Evolutionary conservation across 2,797 vertebrate genomes (phyloP).

Genomic region (Atherinosoma microstoma): DNA sequence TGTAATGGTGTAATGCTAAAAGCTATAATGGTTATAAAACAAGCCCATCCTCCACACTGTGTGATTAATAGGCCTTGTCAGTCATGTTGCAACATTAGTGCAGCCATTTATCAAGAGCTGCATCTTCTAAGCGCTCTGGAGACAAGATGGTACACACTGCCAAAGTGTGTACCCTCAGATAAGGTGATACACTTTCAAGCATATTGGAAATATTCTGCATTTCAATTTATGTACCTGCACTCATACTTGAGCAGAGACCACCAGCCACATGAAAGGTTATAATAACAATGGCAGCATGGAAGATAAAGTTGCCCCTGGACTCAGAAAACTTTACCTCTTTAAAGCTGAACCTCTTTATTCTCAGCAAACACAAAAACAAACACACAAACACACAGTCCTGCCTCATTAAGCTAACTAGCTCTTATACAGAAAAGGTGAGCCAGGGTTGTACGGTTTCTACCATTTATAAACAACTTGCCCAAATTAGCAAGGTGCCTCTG

Average conservation of each 20-base stretch:
- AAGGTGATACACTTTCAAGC: slow-evolving; percentile 13
- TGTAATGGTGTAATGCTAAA: slow-evolving; percentile 53
- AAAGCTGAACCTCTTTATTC: slow-evolving; percentile 32
- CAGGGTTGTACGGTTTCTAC: slow-evolving; percentile 35
- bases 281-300: slow-evolving; percentile 29
- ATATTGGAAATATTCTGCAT: slow-evolving; percentile 15
- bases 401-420: slow-evolving; percentile 62
- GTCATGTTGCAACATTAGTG: slow-evolving; percentile 64
- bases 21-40: slow-evolving; percentile 68
- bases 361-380: slow-evolving; percentile 29
- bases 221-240: slow-evolving; percentile 8
- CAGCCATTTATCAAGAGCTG: slow-evolving; percentile 62
- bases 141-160: slow-evolving; percentile 30
- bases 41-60: slow-evolving; percentile 59
- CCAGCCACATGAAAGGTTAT: slow-evolving; percentile 15
- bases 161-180: slow-evolving; percentile 30
- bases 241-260: neutral
- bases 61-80: slow-evolving; percentile 77
- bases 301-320: slow-evolving; percentile 42
- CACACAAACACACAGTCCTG: slow-evolving; percentile 2
- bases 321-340: slow-evolving; percentile 45
- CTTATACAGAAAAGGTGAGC: slow-evolving; percentile 51
- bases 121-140: slow-evolving; percentile 43
- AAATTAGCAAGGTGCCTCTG: slow-evolving; percentile 61
- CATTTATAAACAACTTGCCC: slow-evolving; percentile 61